Evolutionary conservation across 1,140 invertebrate genomes (phyloP).

Genomic region (Phymastichus coffea): DNA sequence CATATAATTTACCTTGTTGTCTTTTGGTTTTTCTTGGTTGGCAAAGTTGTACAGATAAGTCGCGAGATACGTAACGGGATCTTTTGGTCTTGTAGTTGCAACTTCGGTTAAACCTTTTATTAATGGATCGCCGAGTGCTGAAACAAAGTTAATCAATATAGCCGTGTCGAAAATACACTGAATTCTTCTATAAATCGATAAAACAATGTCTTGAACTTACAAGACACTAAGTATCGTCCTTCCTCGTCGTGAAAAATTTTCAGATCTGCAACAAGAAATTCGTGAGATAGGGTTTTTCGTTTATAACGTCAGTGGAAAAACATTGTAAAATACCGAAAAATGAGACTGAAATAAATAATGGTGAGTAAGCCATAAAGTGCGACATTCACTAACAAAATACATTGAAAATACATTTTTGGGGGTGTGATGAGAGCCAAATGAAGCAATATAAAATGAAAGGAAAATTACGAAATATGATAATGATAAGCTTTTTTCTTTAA

Average conservation of each 20-base stretch:
- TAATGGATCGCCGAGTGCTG: conserved; percentile 81
- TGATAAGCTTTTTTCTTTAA: too few species aligned
- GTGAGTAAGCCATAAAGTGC: too few species aligned
- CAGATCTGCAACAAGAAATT: conserved; percentile 21
- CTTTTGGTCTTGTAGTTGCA: conserved; percentile 74
- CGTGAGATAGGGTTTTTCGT: too few species aligned
- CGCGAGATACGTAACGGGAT: conserved; percentile 80
- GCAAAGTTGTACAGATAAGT: conserved; percentile 77
- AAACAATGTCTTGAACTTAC: conserved; percentile 58
- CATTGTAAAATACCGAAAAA: too few species aligned
- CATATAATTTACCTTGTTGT: conserved; percentile 25
- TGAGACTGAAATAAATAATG: too few species aligned
- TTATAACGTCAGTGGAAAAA: too few species aligned
- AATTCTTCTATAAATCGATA: neutral
- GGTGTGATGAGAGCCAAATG: too few species aligned
- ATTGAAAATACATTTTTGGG: too few species aligned
- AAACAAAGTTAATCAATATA: conserved; percentile 38
- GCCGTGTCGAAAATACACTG: neutral
- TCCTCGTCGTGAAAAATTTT: conserved; percentile 77
- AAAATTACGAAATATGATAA: too few species aligned
- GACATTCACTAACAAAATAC: too few species aligned
- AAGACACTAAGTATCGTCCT: conserved; percentile 76
- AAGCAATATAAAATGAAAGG: too few species aligned
- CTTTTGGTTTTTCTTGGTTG: conserved; percentile 54
- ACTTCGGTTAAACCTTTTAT: conserved; percentile 85